These are phyloP conservation scores for Boulengeromyrus knoepffleri DNA, from an alignment of 2,113 vertebrate species.

Conservation along the genomic window DNA sequence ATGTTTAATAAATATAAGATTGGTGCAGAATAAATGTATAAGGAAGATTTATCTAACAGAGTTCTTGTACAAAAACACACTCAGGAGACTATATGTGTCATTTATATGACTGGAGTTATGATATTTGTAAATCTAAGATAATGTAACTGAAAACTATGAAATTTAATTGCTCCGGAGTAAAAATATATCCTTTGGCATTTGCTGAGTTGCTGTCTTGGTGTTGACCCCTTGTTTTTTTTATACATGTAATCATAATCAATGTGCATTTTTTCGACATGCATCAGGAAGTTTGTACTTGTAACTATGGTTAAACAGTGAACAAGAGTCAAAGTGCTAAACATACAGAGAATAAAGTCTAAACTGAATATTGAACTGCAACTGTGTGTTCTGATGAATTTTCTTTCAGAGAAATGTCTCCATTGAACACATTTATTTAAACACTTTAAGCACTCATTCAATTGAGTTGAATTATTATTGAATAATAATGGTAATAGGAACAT, in stretches of 20 bases:
- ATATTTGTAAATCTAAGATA: neutral
- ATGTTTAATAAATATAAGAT: neutral
- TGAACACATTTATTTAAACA: neutral
- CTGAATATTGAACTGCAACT: neutral
- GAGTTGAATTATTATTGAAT: neutral
- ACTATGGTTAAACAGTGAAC: slow-evolving; percentile 15
- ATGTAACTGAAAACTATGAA: neutral
- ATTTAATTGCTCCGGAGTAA: neutral
- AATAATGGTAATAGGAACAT: neutral
- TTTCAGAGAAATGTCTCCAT: neutral
- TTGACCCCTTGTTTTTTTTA: slow-evolving; percentile 16
- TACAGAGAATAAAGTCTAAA: slow-evolving; percentile 37
- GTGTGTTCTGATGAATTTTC: neutral
- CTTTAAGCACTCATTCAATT: neutral
- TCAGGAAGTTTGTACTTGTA: slow-evolving; percentile 35
- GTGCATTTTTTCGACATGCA: slow-evolving; percentile 21
- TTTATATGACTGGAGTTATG: neutral
- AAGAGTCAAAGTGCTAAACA: slow-evolving; percentile 26
- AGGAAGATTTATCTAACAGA: neutral
- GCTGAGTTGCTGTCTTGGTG: slow-evolving; percentile 15
- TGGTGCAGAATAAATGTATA: neutral
- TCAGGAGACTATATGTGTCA: slow-evolving; percentile 1
- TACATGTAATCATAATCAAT: slow-evolving; percentile 7
- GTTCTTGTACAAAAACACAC: neutral
- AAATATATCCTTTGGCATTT: neutral